phyloP scores from a whole-genome alignment of 2,797 vertebrate species.

The Todus mexicanus region DNA sequence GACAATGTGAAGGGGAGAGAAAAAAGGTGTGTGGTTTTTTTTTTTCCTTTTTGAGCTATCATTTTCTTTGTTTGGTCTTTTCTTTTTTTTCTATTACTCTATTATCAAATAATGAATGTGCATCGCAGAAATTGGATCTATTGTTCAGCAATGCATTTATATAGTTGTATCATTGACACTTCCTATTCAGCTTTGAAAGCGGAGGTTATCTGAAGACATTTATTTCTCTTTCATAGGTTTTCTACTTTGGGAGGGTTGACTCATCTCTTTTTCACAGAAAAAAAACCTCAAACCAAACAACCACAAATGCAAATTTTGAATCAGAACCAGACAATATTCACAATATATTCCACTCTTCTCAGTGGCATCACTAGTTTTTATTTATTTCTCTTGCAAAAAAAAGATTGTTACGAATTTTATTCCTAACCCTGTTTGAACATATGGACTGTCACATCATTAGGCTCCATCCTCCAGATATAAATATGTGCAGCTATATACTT shows the following conservation, averaged over 20 bases:
- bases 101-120: background rate
- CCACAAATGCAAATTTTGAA: background rate
- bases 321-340: background rate
- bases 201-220: background rate
- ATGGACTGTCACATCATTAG: background rate
- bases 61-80: no score
- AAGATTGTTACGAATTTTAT: background rate
- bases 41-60: background rate
- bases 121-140: background rate
- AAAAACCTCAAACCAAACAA: background rate
- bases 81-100: background rate
- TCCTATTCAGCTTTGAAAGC: constrained; percentile 45
- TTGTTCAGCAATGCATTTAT: constrained; percentile 22
- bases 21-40: accelerated
- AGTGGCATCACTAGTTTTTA: background rate
- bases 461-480: background rate
- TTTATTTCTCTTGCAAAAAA: no score
- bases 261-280: background rate
- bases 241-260: background rate
- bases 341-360: background rate
- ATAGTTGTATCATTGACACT: constrained; percentile 4
- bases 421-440: background rate
- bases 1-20: background rate
- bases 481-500: background rate
- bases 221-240: constrained; percentile 9